phyloP scores from a whole-genome alignment of 1,140 invertebrate species.

The Oscheius sp. region DNA sequence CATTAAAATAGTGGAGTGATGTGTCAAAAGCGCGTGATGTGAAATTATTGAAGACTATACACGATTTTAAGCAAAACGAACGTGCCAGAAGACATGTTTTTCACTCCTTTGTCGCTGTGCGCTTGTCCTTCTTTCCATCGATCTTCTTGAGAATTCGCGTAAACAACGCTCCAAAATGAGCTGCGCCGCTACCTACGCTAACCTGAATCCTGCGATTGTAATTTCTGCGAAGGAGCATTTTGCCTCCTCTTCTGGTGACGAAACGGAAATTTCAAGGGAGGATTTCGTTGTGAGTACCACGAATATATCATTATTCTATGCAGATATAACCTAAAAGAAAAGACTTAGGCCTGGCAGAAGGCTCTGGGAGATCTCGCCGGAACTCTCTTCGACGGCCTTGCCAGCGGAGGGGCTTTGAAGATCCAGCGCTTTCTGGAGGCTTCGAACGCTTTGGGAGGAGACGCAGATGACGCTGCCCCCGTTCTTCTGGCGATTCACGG shows the following conservation, averaged over 20 bases:
- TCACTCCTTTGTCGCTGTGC: too few relatives aligned
- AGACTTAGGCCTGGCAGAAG: background rate
- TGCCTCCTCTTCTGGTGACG: too few relatives aligned
- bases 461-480: background rate
- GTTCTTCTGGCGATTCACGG: background rate
- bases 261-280: background rate
- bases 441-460: background rate
- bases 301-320: background rate
- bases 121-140: too few relatives aligned
- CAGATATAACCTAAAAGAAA: too few relatives aligned
- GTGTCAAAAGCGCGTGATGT: too few relatives aligned
- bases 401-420: background rate
- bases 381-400: background rate
- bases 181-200: background rate
- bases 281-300: background rate
- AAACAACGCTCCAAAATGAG: slow-evolving; percentile 3
- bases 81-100: too few relatives aligned
- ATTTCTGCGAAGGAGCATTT: slow-evolving; percentile 6
- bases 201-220: background rate
- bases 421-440: background rate
- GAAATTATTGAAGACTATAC: too few relatives aligned
- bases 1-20: too few relatives aligned
- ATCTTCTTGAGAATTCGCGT: too few relatives aligned
- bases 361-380: background rate
- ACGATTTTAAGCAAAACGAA: too few relatives aligned